phyloP scores from a whole-genome alignment of 2,797 vertebrate species.

The Anguilla pacifica region DNA sequence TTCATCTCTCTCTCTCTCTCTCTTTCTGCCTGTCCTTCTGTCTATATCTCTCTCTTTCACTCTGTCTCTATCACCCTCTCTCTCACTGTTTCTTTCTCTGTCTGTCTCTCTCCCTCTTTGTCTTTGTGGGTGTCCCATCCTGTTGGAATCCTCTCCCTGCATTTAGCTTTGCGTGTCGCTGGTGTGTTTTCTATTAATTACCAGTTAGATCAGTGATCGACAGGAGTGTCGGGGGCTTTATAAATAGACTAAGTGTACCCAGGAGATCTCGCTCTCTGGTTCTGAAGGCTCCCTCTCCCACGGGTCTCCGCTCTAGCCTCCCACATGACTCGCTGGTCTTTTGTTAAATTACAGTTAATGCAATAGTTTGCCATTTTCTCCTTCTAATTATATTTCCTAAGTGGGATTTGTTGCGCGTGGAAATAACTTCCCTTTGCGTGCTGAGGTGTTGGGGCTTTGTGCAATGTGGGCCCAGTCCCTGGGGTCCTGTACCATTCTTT shows the following conservation, averaged over 20 bases:
- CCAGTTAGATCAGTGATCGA: conserved; percentile 88
- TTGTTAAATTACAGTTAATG: conserved; percentile 99
- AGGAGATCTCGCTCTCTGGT: conserved; percentile 79
- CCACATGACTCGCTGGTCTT: conserved; percentile 92
- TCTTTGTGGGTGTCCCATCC: conserved; percentile 36
- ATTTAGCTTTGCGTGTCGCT: conserved; percentile 58
- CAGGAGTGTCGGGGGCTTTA: conserved; percentile 82
- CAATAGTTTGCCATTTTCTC: conserved; percentile 95
- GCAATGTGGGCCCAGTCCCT: conserved; percentile 81
- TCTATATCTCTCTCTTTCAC: neutral
- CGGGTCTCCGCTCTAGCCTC: conserved; percentile 88
- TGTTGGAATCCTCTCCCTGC: conserved; percentile 43
- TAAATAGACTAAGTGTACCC: conserved; percentile 86
- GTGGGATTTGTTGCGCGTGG: conserved; percentile 91
- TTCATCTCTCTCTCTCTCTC: conserved; percentile 18
- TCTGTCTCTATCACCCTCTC: neutral
- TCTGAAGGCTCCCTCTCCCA: conserved; percentile 91
- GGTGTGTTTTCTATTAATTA: conserved; percentile 91
- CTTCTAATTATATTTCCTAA: conserved; percentile 98
- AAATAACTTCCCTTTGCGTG: conserved; percentile 82
- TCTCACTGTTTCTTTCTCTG: conserved; percentile 30
- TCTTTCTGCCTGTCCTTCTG: conserved; percentile 30
- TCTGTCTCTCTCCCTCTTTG: conserved; percentile 35
- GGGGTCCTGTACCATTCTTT: conserved; percentile 86
- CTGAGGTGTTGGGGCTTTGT: conserved; percentile 81